Evolutionary conservation across 2,888 invertebrate genomes (phyloP), one percentile per base, ranked within the genome.

Genomic region (Bursaphelenchus okinawaensis): DNA sequence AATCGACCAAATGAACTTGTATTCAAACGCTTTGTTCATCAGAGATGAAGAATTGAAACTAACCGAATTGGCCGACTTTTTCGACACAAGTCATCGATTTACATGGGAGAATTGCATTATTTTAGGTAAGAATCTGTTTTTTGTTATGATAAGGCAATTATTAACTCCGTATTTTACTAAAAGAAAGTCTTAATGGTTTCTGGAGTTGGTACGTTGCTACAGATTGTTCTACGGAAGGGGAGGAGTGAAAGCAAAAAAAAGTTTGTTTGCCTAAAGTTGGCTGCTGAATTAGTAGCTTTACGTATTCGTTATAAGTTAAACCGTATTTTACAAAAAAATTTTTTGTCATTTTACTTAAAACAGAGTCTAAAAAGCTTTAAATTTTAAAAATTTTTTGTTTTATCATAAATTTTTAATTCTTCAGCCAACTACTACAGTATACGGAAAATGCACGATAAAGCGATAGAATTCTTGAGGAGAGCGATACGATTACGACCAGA

Each of bases 91-190:
- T 75, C 94, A 98, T 84, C 95, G 95, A 85, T 98, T 94, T 83
- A 87, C 92, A 75, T 91, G 93, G 23, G 95, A 98, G 86, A 96
- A 96, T 0, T 96, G 96, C 84, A 94, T 93, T 85, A 92, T 96
- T 71, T 91, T 98, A 83, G 95, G 93, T 90, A 85, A 85, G 85
- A 76, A 26, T n/a, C n/a, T n/a, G n/a, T n/a, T n/a, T n/a, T n/a
- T n/a, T n/a, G n/a, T n/a, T n/a, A n/a, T n/a, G n/a, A n/a, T n/a
- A n/a, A n/a, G n/a, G n/a, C n/a, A n/a, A n/a, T n/a, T n/a, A n/a
- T n/a, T n/a, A n/a, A n/a, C n/a, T n/a, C n/a, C n/a, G n/a, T n/a
- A n/a, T n/a, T n/a, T n/a, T n/a, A n/a, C n/a, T n/a, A n/a, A n/a
- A n/a, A n/a, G n/a, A n/a, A n/a, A n/a, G n/a, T n/a, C n/a, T n/a